These are phyloP conservation scores for Emydura subglobosa DNA, from an alignment of 2,113 vertebrate genomes.

Conservation along the genomic window DNA sequence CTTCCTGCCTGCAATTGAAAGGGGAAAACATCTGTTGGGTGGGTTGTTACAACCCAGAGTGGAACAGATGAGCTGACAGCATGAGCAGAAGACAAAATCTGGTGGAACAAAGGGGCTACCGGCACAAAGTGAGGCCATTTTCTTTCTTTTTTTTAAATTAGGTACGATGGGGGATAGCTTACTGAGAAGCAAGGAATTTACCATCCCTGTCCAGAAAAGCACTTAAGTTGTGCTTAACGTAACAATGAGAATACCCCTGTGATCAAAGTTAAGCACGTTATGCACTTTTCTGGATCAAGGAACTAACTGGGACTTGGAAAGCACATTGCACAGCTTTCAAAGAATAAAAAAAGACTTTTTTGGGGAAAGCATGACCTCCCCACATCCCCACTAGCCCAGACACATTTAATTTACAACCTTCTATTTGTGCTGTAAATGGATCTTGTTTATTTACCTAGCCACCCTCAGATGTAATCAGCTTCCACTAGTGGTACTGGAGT, in stretches of 20 bases:
- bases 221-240: not conserved
- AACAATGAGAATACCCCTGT: not conserved
- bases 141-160: not conserved
- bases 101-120: not conserved
- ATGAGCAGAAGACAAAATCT: fast-evolving
- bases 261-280: constrained; percentile 13
- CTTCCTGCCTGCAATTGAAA: not conserved
- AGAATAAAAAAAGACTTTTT: not conserved
- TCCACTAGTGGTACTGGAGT: not conserved
- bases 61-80: not conserved
- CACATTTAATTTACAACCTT: not conserved
- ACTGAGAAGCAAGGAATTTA: not conserved
- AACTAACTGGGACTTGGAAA: not conserved
- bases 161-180: not conserved
- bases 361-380: not conserved
- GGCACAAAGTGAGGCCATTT: not conserved
- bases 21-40: not conserved
- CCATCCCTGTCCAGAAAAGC: not conserved
- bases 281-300: not conserved
- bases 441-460: not conserved
- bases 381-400: not conserved
- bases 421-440: not conserved
- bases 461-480: not conserved
- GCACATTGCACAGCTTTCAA: not conserved
- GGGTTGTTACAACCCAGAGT: not conserved